A percentile compares a stretch with the other conserved stretches of the same genome.
Conservation (phyloP, 2,888 invertebrate genomes). For the Abrostola tripartita region DNA sequence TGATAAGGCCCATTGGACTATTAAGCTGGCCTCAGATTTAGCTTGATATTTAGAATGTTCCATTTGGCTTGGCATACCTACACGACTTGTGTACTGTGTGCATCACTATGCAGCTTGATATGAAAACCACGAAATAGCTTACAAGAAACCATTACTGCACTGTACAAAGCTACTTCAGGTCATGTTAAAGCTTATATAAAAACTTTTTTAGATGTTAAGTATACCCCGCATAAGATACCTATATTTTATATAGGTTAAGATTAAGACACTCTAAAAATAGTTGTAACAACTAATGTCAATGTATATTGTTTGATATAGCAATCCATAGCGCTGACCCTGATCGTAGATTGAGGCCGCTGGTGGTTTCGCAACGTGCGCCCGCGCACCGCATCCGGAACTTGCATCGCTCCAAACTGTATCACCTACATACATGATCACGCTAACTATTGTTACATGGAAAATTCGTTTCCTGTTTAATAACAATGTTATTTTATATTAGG, state of each 20-base stretch:
- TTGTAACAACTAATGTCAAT: constrained; percentile 49
- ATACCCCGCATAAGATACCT: too few species aligned
- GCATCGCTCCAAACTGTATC: constrained; percentile 52
- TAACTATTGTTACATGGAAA: constrained; percentile 42
- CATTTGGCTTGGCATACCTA: too few species aligned
- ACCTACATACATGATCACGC: constrained; percentile 53
- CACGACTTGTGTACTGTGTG: too few species aligned
- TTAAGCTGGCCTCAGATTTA: too few species aligned
- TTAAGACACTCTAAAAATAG: constrained; percentile 10
- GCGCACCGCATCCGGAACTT: constrained; percentile 56
- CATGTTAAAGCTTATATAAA: too few species aligned
- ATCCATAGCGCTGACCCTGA: constrained; percentile 59
- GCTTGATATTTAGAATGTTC: too few species aligned
- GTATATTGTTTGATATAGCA: constrained; percentile 46
- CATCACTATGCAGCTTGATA: too few species aligned
- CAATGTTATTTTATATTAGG: constrained; percentile 10
- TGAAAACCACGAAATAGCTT: too few species aligned
- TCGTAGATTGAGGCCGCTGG: constrained; percentile 55
- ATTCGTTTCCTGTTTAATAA: constrained; percentile 45
- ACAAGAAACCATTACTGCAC: too few species aligned
- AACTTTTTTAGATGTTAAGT: too few species aligned
- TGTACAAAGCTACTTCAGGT: too few species aligned
- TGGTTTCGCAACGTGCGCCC: constrained; percentile 53
- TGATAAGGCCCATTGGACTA: too few species aligned
- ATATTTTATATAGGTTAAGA: constrained; percentile 6